Conservation (phyloP, 2,888 invertebrate species). For the Drosophila picticornis region DNA sequence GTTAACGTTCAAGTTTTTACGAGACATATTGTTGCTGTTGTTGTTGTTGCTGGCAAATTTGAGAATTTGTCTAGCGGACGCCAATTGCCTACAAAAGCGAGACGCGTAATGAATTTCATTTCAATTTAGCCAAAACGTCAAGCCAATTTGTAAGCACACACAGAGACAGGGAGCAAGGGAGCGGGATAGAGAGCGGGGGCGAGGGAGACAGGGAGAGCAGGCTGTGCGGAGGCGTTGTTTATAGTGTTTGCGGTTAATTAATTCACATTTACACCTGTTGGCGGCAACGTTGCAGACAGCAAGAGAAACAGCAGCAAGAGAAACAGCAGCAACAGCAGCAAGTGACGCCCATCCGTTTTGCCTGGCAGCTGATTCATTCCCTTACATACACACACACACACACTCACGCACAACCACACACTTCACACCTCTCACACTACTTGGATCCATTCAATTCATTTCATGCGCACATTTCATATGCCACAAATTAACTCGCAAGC, state of each 20-base stretch:
- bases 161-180: background rate
- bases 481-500: slow-evolving; percentile 77
- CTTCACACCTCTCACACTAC: slow-evolving; percentile 40
- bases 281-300: slow-evolving; percentile 52
- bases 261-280: slow-evolving; percentile 85
- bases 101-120: slow-evolving; percentile 73
- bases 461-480: slow-evolving; percentile 71
- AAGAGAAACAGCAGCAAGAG: slow-evolving; percentile 25
- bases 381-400: slow-evolving; percentile 21
- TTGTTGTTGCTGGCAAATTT: slow-evolving; percentile 46
- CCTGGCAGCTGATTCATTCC: slow-evolving; percentile 29
- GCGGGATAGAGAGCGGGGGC: background rate
- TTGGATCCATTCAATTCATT: slow-evolving; percentile 55
- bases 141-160: slow-evolving; percentile 68
- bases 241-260: slow-evolving; percentile 85
- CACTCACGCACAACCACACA: slow-evolving; percentile 23
- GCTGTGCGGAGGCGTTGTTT: slow-evolving; percentile 73
- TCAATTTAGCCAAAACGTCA: slow-evolving; percentile 72
- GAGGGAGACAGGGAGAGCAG: background rate
- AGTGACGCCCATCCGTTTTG: slow-evolving; percentile 41
- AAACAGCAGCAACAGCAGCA: slow-evolving; percentile 28
- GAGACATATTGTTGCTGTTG: slow-evolving; percentile 58
- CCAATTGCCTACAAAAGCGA: slow-evolving; percentile 51
- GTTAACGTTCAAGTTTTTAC: slow-evolving; percentile 30
- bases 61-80: slow-evolving; percentile 57